Percentiles rank a stretch among this genome's conserved stretches.
phyloP scores from a whole-genome alignment of 2,888 invertebrate species.

The Oscheius onirici region DNA sequence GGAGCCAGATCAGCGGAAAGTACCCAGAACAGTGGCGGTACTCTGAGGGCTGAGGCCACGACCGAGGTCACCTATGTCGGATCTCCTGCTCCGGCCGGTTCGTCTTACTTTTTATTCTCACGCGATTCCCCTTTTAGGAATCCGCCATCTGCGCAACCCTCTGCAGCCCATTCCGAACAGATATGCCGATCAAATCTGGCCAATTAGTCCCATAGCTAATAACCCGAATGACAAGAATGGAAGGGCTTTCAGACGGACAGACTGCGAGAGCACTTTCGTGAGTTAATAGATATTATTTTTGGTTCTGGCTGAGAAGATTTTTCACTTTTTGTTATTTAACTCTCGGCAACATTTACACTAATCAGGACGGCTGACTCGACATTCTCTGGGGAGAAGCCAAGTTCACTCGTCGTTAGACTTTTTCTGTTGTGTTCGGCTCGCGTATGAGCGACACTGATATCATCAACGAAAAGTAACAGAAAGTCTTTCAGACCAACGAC shows the following conservation, averaged over 20 bases:
- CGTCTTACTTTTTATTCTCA: neutral
- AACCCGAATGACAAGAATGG: conserved; percentile 21
- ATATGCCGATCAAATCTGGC: conserved; percentile 57
- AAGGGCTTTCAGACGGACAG: conserved; percentile 37
- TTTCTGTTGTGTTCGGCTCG: no score
- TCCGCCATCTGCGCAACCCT: conserved; percentile 25
- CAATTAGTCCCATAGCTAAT: conserved; percentile 49
- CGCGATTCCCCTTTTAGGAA: neutral
- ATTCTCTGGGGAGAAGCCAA: no score
- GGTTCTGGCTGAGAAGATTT: no score
- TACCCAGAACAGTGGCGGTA: conserved; percentile 41
- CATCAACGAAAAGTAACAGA: neutral
- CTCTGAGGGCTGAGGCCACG: conserved; percentile 42
- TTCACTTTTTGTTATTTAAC: no score
- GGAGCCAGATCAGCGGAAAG: conserved; percentile 40
- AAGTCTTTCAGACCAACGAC: conserved; percentile 57
- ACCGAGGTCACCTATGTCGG: conserved; percentile 56
- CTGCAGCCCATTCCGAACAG: conserved; percentile 34
- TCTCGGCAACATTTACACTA: no score
- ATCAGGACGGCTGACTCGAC: no score
- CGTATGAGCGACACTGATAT: no score
- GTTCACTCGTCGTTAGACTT: no score
- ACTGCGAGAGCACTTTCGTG: conserved; percentile 57
- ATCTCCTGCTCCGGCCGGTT: conserved; percentile 47
- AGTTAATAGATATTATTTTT: no score